These are phyloP conservation scores for Gonatopus flavifemur DNA, from an alignment of 1,140 invertebrate species.

Conservation along the genomic window DNA sequence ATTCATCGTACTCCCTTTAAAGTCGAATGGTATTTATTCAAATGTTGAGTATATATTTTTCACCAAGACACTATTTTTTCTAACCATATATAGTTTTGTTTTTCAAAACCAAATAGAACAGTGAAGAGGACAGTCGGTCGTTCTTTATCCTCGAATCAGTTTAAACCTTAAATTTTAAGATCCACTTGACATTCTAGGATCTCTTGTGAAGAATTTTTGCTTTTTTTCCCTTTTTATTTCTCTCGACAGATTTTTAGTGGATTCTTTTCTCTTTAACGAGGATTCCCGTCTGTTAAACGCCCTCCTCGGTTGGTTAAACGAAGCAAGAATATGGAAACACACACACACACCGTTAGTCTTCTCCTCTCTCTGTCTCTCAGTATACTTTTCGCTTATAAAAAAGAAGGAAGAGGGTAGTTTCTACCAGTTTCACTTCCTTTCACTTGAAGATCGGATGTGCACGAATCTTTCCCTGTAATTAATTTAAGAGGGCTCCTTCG, in stretches of 20 bases:
- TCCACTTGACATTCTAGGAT: too few species aligned
- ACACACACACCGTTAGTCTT: too few species aligned
- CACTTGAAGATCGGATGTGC: conserved; percentile 34
- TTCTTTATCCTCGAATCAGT: too few species aligned
- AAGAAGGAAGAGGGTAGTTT: conserved; percentile 12
- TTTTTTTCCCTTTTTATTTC: neutral
- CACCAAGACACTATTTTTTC: too few species aligned
- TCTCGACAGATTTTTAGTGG: neutral
- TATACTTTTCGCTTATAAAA: neutral
- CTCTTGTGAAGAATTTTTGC: too few species aligned
- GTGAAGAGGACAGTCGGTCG: too few species aligned
- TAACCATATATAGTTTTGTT: too few species aligned
- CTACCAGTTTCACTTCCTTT: neutral
- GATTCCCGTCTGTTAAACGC: conserved; percentile 37
- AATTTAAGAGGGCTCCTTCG: conserved; percentile 49
- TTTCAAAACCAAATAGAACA: too few species aligned
- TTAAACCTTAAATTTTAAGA: too few species aligned
- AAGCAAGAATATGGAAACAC: conserved; percentile 23
- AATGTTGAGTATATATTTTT: too few species aligned
- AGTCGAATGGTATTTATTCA: too few species aligned
- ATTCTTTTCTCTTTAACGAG: conserved; percentile 38
- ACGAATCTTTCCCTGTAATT: conserved; percentile 52
- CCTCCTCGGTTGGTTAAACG: conserved; percentile 32
- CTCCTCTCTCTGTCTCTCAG: conserved; percentile 27
- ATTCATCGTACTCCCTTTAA: too few species aligned